Percentiles rank a stretch among this genome's conserved stretches.
Conservation (phyloP, 2,113 vertebrate genomes). For the Chloropsis cyanopogon region DNA sequence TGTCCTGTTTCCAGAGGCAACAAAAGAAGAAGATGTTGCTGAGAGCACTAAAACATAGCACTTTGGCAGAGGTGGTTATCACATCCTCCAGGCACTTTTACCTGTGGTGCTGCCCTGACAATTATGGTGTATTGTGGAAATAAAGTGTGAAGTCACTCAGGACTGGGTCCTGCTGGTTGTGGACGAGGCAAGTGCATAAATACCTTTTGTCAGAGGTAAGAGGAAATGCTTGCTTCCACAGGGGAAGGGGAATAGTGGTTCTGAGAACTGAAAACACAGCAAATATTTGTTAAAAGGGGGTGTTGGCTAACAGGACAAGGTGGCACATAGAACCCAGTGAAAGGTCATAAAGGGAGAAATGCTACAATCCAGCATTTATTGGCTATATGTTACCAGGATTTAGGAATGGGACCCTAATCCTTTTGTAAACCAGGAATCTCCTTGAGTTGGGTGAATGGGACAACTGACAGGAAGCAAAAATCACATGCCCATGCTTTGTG, state of each 20-base stretch:
- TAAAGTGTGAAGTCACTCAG: background rate
- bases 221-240: background rate
- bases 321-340: background rate
- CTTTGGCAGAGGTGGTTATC: background rate
- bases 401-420: background rate
- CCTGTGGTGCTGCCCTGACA: background rate
- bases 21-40: background rate
- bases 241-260: rapidly evolving
- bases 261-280: background rate
- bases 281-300: background rate
- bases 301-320: background rate
- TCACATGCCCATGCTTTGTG: rapidly evolving
- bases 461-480: background rate
- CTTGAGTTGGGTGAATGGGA: background rate
- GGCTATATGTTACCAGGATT: background rate
- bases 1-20: background rate
- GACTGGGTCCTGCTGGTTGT: background rate
- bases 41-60: background rate
- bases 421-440: background rate
- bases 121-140: background rate
- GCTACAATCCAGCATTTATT: background rate
- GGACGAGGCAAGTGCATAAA: background rate
- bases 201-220: background rate
- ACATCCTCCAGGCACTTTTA: background rate
- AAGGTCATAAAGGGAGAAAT: background rate